Conservation (phyloP, 2,797 vertebrate genomes). For the Megalops cyprinoides region DNA sequence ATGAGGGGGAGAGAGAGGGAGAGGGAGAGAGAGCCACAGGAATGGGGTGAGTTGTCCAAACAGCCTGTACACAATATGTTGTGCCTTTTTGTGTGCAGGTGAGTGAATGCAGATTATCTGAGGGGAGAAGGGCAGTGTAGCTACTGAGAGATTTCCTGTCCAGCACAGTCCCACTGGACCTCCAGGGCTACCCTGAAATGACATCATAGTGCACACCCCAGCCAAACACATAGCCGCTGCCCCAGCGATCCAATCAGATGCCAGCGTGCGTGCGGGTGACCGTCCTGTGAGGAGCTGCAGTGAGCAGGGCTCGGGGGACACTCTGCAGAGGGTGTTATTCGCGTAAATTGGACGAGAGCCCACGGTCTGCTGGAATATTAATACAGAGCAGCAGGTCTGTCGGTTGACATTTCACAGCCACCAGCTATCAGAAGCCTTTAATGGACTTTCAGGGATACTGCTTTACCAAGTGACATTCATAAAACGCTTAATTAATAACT, state of each 20-base stretch:
- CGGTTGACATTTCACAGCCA: slow-evolving; percentile 1
- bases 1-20: not conserved
- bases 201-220: not conserved
- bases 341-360: not conserved
- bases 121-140: no score
- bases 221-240: not conserved
- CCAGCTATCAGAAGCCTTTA: slow-evolving; percentile 15
- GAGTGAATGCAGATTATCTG: no score
- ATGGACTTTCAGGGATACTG: slow-evolving; percentile 25
- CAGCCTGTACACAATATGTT: no score
- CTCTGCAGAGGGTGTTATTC: not conserved
- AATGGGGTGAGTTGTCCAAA: no score
- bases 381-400: not conserved
- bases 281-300: no score
- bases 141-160: no score
- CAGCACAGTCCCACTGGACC: no score
- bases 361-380: not conserved
- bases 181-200: not conserved
- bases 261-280: no score
- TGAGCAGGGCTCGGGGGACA: no score
- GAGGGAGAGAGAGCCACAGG: no score
- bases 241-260: no score
- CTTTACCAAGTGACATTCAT: not conserved
- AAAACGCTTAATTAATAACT: slow-evolving; percentile 69
- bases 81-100: no score